Conservation (phyloP, 2,113 vertebrate genomes). For the Saccopteryx bilineata region DNA sequence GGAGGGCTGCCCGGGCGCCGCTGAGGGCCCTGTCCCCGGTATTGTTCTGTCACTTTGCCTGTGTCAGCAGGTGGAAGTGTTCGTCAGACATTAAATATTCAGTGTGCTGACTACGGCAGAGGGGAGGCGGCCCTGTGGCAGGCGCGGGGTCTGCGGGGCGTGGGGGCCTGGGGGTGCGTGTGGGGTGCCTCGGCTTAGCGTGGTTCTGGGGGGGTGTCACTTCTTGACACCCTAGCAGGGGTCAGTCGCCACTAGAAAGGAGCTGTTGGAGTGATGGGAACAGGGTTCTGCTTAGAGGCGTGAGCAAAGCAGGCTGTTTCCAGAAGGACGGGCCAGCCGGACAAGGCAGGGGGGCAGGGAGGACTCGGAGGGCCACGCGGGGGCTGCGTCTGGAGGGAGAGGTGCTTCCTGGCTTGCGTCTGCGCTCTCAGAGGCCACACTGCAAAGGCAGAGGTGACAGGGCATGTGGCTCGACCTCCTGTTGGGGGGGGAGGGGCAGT, state of each 20-base stretch:
- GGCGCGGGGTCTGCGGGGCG: conserved; percentile 80
- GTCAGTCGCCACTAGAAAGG: not conserved
- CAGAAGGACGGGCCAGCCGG: not conserved
- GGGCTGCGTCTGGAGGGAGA: no score
- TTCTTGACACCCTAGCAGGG: not conserved
- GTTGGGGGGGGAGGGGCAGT: not conserved
- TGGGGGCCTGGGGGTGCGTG: not conserved
- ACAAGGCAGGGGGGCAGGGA: not conserved
- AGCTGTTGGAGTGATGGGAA: not conserved
- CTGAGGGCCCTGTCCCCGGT: conserved; percentile 93
- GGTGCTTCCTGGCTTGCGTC: not conserved
- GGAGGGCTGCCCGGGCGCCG: conserved; percentile 86
- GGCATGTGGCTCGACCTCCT: accelerated
- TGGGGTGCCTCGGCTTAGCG: no score
- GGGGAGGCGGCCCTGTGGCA: conserved; percentile 88
- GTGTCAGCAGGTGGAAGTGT: conserved; percentile 99
- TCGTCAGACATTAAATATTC: conserved; percentile 99
- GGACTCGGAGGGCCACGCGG: not conserved
- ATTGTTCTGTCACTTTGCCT: conserved; percentile 99
- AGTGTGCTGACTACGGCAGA: conserved; percentile 98
- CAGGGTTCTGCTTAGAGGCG: not conserved
- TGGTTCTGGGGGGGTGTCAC: not conserved
- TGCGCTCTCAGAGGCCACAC: not conserved
- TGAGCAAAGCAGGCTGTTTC: not conserved
- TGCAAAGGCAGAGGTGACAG: no score